These are phyloP conservation scores for Leptinotarsa juncta DNA, from an alignment of 2,888 invertebrate genomes.

Conservation along the genomic window DNA sequence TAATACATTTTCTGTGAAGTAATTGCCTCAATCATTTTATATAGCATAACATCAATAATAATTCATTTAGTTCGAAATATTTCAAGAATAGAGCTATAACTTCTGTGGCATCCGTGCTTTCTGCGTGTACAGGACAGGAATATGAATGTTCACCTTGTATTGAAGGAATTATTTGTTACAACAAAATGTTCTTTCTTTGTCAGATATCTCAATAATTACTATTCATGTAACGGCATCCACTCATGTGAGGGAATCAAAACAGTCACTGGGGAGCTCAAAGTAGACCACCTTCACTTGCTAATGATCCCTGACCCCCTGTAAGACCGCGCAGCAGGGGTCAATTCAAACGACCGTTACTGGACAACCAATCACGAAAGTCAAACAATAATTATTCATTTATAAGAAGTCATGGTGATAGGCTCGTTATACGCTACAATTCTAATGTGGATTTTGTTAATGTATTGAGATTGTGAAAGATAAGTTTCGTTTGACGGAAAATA, in stretches of 20 bases:
- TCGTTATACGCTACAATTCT: slow-evolving; percentile 49
- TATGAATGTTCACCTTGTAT: too few species aligned
- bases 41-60: too few species aligned
- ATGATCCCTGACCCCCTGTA: slow-evolving; percentile 44
- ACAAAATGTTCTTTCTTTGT: neutral
- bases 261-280: slow-evolving; percentile 6
- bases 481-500: slow-evolving; percentile 19
- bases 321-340: slow-evolving; percentile 53
- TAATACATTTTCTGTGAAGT: too few species aligned
- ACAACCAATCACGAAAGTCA: slow-evolving; percentile 55
- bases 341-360: slow-evolving; percentile 52
- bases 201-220: neutral
- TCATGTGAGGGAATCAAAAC: slow-evolving; percentile 11
- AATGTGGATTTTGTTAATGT: slow-evolving; percentile 26
- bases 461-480: slow-evolving; percentile 13
- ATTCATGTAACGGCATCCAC: neutral
- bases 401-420: slow-evolving; percentile 52
- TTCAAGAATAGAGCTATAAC: too few species aligned
- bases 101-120: too few species aligned
- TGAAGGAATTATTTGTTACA: too few species aligned
- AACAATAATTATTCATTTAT: slow-evolving; percentile 59
- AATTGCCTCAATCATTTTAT: too few species aligned
- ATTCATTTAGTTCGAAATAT: too few species aligned
- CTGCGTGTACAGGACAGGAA: too few species aligned
- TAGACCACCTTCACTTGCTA: slow-evolving; percentile 25